phyloP scores from a whole-genome alignment of 2,113 vertebrate genomes.

The Gracilinanus agilis region DNA sequence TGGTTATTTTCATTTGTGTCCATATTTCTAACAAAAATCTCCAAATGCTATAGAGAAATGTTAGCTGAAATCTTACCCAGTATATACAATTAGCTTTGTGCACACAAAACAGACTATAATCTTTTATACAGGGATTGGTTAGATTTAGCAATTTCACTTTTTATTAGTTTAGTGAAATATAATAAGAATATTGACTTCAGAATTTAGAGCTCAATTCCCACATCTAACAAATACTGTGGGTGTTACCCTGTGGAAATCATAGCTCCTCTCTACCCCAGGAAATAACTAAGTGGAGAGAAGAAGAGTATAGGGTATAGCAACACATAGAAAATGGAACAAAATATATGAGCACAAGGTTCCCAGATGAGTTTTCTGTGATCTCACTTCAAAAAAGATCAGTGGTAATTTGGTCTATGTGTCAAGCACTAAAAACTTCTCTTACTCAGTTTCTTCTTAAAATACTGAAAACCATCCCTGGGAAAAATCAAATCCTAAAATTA shows the following conservation, averaged over 20 bases:
- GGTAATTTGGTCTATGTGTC: background rate
- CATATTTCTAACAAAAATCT: background rate
- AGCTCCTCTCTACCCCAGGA: background rate
- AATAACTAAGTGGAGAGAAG: background rate
- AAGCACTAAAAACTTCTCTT: background rate
- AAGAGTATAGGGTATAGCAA: background rate
- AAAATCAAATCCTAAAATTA: constrained; percentile 12
- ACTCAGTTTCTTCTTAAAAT: background rate
- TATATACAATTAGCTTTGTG: background rate
- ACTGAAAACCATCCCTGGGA: background rate
- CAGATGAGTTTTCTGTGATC: background rate
- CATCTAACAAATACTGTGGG: background rate
- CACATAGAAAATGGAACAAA: background rate
- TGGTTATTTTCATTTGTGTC: background rate
- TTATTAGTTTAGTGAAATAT: constrained; percentile 22
- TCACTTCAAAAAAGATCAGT: background rate
- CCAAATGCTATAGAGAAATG: background rate
- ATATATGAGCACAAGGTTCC: background rate
- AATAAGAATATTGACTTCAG: background rate
- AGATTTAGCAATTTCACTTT: background rate
- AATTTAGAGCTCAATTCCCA: background rate
- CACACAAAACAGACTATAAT: background rate
- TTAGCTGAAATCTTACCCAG: background rate
- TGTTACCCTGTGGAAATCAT: background rate
- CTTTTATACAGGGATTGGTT: background rate